Conservation (phyloP, 2,888 invertebrate genomes). For the Epiperipatus broadwayi region DNA sequence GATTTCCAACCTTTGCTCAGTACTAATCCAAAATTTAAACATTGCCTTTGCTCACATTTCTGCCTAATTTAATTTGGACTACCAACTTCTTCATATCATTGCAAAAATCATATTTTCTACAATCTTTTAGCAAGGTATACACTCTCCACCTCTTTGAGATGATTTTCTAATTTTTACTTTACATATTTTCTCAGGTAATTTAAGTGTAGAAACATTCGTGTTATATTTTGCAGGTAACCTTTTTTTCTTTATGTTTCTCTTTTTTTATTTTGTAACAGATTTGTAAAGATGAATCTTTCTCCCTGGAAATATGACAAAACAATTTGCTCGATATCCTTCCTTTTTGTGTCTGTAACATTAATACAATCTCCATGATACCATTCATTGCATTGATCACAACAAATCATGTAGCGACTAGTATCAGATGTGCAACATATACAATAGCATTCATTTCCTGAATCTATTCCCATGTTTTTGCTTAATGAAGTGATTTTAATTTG, state of each 20-base stretch:
- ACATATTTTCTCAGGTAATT: too few relatives aligned
- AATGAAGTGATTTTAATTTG: too few relatives aligned
- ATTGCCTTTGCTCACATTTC: slow-evolving; percentile 28
- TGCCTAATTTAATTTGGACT: slow-evolving; percentile 33
- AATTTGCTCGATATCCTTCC: slow-evolving; percentile 81
- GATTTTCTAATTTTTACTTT: slow-evolving; percentile 21
- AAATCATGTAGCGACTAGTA: slow-evolving; percentile 92
- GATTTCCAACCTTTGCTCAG: too few relatives aligned
- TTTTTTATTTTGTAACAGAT: too few relatives aligned
- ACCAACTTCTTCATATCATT: slow-evolving; percentile 28
- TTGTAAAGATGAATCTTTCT: slow-evolving; percentile 21
- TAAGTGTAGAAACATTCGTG: too few relatives aligned
- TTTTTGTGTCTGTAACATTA: slow-evolving; percentile 75
- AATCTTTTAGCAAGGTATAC: slow-evolving; percentile 55
- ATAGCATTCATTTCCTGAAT: too few relatives aligned
- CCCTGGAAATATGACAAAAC: slow-evolving; percentile 44
- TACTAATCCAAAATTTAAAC: slow-evolving; percentile 21
- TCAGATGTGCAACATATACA: slow-evolving; percentile 87
- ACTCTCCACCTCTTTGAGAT: slow-evolving; percentile 44
- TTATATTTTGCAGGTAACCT: too few relatives aligned
- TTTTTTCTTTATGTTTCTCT: too few relatives aligned
- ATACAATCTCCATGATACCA: slow-evolving; percentile 99
- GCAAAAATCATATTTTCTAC: slow-evolving; percentile 44
- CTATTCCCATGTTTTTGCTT: too few relatives aligned
- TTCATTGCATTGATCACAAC: slow-evolving; percentile 90